These are phyloP conservation scores for Phortica magna DNA, from an alignment of 2,888 invertebrate species.

Conservation along the genomic window DNA sequence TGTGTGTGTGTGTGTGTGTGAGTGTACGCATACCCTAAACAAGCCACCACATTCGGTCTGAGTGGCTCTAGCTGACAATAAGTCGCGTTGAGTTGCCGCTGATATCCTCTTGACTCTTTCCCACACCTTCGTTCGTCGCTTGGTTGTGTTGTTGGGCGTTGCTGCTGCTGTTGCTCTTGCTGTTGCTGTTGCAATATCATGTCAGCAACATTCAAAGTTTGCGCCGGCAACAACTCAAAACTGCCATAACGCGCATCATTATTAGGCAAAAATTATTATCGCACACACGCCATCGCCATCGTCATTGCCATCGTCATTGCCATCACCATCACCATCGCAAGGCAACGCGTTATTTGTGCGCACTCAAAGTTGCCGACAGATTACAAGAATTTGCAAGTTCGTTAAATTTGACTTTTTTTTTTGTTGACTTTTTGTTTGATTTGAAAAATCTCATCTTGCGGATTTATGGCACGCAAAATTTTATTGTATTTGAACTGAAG, in stretches of 20 bases:
- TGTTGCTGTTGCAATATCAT: conserved; percentile 52
- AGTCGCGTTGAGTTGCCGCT: conserved; percentile 1
- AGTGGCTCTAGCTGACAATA: not conserved
- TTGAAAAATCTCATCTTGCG: conserved; percentile 68
- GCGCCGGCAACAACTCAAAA: conserved; percentile 48
- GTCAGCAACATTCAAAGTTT: conserved; percentile 65
- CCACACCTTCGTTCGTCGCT: conserved; percentile 36
- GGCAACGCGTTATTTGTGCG: not conserved
- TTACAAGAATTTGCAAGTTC: conserved; percentile 12
- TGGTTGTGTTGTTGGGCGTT: not conserved
- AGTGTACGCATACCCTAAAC: too few relatives aligned
- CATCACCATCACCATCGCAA: conserved; percentile 5
- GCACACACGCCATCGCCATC: conserved; percentile 45
- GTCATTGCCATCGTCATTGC: too few relatives aligned
- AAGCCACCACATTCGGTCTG: not conserved
- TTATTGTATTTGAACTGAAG: conserved; percentile 70
- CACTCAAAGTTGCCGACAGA: not conserved
- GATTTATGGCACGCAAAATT: conserved; percentile 73
- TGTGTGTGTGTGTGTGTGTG: conserved; percentile 7
- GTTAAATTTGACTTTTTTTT: not conserved
- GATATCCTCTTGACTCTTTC: conserved; percentile 48
- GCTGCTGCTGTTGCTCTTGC: not conserved
- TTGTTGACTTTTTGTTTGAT: conserved; percentile 63
- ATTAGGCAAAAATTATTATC: conserved; percentile 74
- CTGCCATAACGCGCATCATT: conserved; percentile 70